Percentiles rank a stretch among this genome's conserved stretches.
Conservation (phyloP, 1,140 invertebrate genomes). For the Lysiphlebus fabarum region DNA sequence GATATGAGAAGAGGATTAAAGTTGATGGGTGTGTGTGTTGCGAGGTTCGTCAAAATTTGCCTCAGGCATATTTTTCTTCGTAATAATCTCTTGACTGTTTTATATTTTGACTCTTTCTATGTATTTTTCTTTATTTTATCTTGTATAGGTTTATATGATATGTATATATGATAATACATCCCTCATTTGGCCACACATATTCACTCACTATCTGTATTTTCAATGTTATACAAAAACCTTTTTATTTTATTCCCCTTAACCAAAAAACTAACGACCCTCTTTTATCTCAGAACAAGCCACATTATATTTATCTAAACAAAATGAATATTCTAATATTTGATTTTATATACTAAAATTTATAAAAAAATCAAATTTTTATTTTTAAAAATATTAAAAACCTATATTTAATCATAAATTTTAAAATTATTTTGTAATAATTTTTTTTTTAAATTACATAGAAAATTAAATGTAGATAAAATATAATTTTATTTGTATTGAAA, state of each 20-base stretch:
- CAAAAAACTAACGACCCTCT: slow-evolving; percentile 30
- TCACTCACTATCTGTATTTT: slow-evolving; percentile 17
- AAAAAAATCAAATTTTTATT: too few species aligned
- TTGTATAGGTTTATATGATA: neutral
- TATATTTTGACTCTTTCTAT: slow-evolving; percentile 5
- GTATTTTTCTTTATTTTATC: neutral
- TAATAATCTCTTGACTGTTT: slow-evolving; percentile 14
- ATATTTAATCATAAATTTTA: too few species aligned
- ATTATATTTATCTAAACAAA: slow-evolving; percentile 16
- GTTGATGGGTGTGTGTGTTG: neutral
- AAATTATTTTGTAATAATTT: too few species aligned
- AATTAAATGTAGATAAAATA: too few species aligned
- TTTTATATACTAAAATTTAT: too few species aligned
- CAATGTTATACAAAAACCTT: slow-evolving; percentile 4
- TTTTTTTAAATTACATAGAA: too few species aligned
- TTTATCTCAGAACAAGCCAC: slow-evolving; percentile 31
- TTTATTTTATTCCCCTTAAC: slow-evolving; percentile 4
- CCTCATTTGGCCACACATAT: slow-evolving; percentile 25
- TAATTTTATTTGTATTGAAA: too few species aligned
- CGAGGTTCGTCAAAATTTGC: slow-evolving; percentile 14
- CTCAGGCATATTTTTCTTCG: slow-evolving; percentile 3
- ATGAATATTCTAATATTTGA: too few species aligned
- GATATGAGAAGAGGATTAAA: neutral
- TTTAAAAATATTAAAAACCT: too few species aligned
- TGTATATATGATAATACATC: slow-evolving; percentile 24